These are phyloP conservation scores for Euura lappo DNA, from an alignment of 1,140 invertebrate genomes.

Conservation along the genomic window DNA sequence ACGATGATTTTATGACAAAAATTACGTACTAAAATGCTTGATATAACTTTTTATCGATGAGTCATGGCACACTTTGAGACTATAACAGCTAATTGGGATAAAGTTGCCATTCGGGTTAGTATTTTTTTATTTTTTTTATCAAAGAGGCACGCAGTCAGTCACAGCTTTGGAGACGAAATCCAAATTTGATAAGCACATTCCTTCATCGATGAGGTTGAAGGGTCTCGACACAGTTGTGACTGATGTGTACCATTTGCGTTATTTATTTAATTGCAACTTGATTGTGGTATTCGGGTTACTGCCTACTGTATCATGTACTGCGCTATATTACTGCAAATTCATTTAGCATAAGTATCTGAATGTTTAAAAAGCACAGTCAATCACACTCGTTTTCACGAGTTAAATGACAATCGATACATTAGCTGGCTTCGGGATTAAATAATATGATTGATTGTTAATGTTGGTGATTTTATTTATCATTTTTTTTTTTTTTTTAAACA, in stretches of 20 bases:
- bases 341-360: neutral
- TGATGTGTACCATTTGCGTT: neutral
- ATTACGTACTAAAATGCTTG: neutral
- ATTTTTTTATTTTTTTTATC: neutral
- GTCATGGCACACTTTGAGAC: neutral
- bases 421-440: slow-evolving; percentile 31
- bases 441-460: slow-evolving; percentile 8
- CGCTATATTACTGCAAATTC: slow-evolving; percentile 8
- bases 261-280: slow-evolving; percentile 3
- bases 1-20: neutral
- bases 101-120: neutral
- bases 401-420: slow-evolving; percentile 21
- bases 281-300: slow-evolving; percentile 13
- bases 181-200: no score
- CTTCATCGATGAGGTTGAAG: neutral
- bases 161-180: neutral
- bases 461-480: slow-evolving; percentile 1
- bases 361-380: neutral
- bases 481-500: slow-evolving; percentile 4
- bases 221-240: neutral
- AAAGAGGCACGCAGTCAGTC: neutral
- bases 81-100: neutral
- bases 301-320: slow-evolving; percentile 7
- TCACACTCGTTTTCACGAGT: neutral
- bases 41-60: neutral